Base-by-base conservation (phyloP, 2,888 invertebrate genomes). In the Endotricha flammealis region DNA sequence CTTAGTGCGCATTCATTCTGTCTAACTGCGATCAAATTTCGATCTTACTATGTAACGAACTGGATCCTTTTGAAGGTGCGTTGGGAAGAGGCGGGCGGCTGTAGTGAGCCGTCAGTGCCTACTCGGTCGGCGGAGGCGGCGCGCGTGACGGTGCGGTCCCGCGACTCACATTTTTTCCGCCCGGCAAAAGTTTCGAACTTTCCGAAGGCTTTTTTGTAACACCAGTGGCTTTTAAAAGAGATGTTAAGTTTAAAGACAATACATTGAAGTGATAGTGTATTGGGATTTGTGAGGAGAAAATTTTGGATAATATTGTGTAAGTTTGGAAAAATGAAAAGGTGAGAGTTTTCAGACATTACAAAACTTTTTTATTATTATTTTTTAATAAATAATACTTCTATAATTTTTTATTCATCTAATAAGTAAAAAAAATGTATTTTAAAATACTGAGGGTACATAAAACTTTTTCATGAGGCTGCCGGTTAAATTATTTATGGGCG, bases 11-110 rank as follows among this genome's bases (percentile, higher is more conserved):
- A 63, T 68, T 69, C 63, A 58, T 68, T 50, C 54, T 36, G 42
- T 50, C 69, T 73, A 71, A 75, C 75, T 77, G 66, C 83, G 78
- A 79, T 79, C 81, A 80, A 85, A 83, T 76, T 82, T 83, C 79
- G 80, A 82, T 83, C 83, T 83, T 83, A 83, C 66, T 60, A 71
- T 76, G 78, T 81, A 77, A 72, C 74, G 52, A 61, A 73, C 71
- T 78, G 68, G 70, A 71, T 72, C 74, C 68, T 65, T 77, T 80
- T 66, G 60, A 54, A 58, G 57, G 60, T 63, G 65, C 50, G 63
- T 59, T 44, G 42, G 50, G 39, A 39, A 50, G 41, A 51, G 47
- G 62, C 48, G 54, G 53, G 46, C 44, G 41, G 47, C 12, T 44
- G 43, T 46, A 42, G 41, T 34, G 36, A 36, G 30, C 12, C 46